Evolutionary conservation across 2,888 invertebrate species (phyloP), one percentile per base, ranked within the genome.

Genomic region (Sclerodermus sp.): DNA sequence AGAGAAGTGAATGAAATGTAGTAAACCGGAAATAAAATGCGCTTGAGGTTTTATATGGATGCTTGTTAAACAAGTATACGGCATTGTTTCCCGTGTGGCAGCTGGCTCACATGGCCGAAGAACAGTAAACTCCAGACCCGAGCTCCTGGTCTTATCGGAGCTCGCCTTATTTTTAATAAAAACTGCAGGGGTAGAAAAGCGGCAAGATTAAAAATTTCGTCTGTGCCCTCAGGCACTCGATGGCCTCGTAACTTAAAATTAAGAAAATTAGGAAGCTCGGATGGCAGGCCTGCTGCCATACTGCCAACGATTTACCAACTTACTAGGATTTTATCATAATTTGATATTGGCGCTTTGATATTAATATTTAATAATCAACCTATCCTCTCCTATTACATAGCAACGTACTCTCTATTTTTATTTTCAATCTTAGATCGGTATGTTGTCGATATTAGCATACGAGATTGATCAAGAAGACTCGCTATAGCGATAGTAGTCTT

Each of bases 171-270:
- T 66, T 64, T 67, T 67, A 67, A 67, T 67, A 67, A 67, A 67
- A 67, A 67, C 59, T 57, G 49, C 58, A 49, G 51, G 16, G 15
- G 16, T 3, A 13, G 17, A 23, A 23, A 23, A 23, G 23, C 36
- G 17, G 30, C 49, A 55, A 67, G 63, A 69, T 68, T 67, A 68
- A 69, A 69, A 69, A 69, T 66, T 63, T 64, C 60, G 53, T 51
- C 51, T 47, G 47, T 49, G 51, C 51, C 44, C 46, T 39, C 51
- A 58, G 56, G 55, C 56, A 49, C 59, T 55, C 59, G 51, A 57
- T 53, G 57, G 63, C 57, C 56, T 66, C 70, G 66, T 70, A 70
- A 70, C 64, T 70, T 67, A 61, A 65, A 64, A 68, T 69, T 67
- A 64, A 68, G 67, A 67, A 67, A 69, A 69, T 69, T 69, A 63